A percentile compares a stretch with the other conserved stretches of the same genome.
These are phyloP conservation scores for Himalopsyche japonica DNA, from an alignment of 2,888 invertebrate species.

Conservation along the genomic window DNA sequence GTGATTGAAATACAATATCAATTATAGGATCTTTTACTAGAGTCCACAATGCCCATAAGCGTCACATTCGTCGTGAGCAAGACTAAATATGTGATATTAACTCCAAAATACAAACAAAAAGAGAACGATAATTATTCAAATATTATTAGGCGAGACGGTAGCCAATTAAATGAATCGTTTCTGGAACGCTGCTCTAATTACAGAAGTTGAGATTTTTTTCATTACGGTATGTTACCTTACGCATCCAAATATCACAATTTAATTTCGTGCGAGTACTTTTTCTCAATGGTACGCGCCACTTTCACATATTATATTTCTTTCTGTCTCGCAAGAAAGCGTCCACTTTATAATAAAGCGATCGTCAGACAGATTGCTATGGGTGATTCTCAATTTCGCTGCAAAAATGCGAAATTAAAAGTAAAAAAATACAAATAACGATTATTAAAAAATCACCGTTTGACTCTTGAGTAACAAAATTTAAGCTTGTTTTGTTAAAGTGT, in stretches of 20 bases:
- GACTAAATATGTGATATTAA: too few relatives aligned
- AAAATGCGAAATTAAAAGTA: background rate
- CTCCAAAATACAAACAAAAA: too few relatives aligned
- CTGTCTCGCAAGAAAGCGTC: background rate
- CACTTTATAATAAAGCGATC: background rate
- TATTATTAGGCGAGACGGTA: background rate
- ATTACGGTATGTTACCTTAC: background rate
- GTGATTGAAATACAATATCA: too few relatives aligned
- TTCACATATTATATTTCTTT: background rate
- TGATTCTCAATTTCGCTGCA: background rate
- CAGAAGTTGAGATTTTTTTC: background rate
- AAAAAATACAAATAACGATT: too few relatives aligned
- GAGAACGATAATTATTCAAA: too few relatives aligned
- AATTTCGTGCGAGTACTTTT: background rate
- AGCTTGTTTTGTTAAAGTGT: too few relatives aligned
- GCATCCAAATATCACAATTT: background rate
- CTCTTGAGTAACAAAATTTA: too few relatives aligned
- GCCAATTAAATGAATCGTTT: slow-evolving; percentile 38
- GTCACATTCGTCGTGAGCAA: too few relatives aligned
- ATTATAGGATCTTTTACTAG: too few relatives aligned
- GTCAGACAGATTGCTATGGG: background rate
- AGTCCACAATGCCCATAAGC: too few relatives aligned
- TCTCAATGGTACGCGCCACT: background rate
- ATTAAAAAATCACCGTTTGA: too few relatives aligned
- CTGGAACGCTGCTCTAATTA: slow-evolving; percentile 35